Conservation (phyloP, 2,888 invertebrate species). For the Chironomus tentans region DNA sequence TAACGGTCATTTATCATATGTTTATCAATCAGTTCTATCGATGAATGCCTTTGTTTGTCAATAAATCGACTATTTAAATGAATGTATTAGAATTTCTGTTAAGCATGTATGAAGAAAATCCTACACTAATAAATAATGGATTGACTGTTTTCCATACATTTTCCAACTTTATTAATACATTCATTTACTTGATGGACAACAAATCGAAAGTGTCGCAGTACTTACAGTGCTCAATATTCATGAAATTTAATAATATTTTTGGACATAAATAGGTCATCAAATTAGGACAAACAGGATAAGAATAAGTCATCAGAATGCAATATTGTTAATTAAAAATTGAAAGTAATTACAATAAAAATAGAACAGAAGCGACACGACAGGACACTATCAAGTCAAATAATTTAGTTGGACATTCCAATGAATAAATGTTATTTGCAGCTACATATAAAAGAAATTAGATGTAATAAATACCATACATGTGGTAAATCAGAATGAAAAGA, state of each 20-base stretch:
- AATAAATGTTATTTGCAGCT: not conserved
- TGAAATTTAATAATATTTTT: not conserved
- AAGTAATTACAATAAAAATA: not conserved
- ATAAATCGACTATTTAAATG: too few species aligned
- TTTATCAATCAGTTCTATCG: too few species aligned
- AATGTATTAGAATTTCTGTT: too few species aligned
- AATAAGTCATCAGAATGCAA: not conserved
- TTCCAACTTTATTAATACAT: not conserved
- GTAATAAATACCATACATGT: not conserved
- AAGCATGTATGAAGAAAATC: not conserved
- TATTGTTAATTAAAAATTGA: not conserved
- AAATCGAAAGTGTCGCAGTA: not conserved
- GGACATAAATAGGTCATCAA: not conserved
- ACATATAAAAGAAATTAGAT: not conserved
- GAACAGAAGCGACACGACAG: not conserved
- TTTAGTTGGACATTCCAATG: not conserved
- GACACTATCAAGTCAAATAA: not conserved
- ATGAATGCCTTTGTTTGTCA: too few species aligned
- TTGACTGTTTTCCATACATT: not conserved
- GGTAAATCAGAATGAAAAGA: not conserved
- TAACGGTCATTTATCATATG: too few species aligned
- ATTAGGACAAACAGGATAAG: not conserved
- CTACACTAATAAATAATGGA: not conserved
- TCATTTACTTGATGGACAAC: not conserved
- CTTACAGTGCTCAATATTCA: not conserved